Percentiles rank a stretch among this genome's conserved stretches.
phyloP scores from a whole-genome alignment of 2,888 invertebrate genomes.

The Cataglyphis rosenhaueri region DNA sequence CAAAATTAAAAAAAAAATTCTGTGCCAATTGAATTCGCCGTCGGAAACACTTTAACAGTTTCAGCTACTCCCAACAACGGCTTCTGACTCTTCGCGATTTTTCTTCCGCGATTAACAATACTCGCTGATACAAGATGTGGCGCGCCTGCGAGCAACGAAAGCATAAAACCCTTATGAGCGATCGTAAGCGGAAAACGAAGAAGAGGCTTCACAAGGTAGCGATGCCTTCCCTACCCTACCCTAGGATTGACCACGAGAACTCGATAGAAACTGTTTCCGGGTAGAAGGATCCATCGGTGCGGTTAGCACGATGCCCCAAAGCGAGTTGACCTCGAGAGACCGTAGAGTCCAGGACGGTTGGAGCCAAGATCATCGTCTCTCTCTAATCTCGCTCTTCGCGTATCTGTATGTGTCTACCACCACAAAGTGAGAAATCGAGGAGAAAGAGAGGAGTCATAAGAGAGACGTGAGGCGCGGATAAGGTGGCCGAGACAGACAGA shows the following conservation, averaged over 20 bases:
- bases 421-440: constrained; percentile 33
- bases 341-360: constrained; percentile 74
- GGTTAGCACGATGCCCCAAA: constrained; percentile 85
- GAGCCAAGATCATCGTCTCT: constrained; percentile 77
- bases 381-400: constrained; percentile 80
- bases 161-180: constrained; percentile 71
- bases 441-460: constrained; percentile 26
- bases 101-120: constrained; percentile 43
- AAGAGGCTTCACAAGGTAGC: constrained; percentile 55
- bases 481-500: constrained; percentile 28
- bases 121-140: constrained; percentile 52
- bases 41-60: constrained; percentile 22
- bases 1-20: background rate
- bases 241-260: constrained; percentile 68
- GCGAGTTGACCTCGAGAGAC: constrained; percentile 83
- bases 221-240: constrained; percentile 62
- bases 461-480: constrained; percentile 32
- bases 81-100: constrained; percentile 35
- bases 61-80: constrained; percentile 13
- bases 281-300: constrained; percentile 80
- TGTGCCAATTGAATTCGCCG: background rate
- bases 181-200: constrained; percentile 73
- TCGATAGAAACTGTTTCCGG: constrained; percentile 81
- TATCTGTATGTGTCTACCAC: constrained; percentile 62
- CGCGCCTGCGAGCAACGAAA: constrained; percentile 66